Evolutionary conservation across 2,113 vertebrate genomes (phyloP).

Genomic region (Morone saxatilis): DNA sequence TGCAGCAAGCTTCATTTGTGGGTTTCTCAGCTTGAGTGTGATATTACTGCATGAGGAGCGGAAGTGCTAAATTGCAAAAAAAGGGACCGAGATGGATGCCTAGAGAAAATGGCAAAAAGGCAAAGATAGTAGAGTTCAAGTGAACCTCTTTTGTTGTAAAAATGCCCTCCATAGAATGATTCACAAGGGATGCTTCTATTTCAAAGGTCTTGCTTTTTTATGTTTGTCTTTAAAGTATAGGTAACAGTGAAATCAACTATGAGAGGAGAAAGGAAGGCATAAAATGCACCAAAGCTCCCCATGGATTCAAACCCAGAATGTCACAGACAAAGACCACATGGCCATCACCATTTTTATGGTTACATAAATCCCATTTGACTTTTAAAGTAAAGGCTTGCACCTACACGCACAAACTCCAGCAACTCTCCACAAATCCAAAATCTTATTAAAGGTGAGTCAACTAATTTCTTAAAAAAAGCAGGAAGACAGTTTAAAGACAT

Average conservation of each 20-base stretch:
- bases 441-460: too few species aligned
- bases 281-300: background rate
- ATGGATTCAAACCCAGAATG: slow-evolving; percentile 4
- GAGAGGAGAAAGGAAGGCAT: background rate
- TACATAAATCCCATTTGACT: background rate
- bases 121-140: background rate
- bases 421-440: background rate
- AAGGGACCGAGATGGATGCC: background rate
- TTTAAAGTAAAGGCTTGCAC: background rate
- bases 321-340: background rate
- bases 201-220: slow-evolving; percentile 7
- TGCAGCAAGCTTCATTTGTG: background rate
- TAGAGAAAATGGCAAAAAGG: background rate
- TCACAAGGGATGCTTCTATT: background rate
- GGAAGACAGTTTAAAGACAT: background rate
- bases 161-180: background rate
- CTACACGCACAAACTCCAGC: background rate
- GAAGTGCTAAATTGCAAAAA: background rate
- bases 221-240: background rate
- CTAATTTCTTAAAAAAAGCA: too few species aligned
- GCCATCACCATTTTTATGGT: too few species aligned
- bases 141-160: background rate
- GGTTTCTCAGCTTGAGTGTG: background rate
- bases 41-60: background rate
- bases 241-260: background rate